A percentile compares a stretch with the other conserved stretches of the same genome.
These are phyloP conservation scores for Actinostola sp. DNA, from an alignment of 92 coral and sea anemone genomes.

Conservation along the genomic window DNA sequence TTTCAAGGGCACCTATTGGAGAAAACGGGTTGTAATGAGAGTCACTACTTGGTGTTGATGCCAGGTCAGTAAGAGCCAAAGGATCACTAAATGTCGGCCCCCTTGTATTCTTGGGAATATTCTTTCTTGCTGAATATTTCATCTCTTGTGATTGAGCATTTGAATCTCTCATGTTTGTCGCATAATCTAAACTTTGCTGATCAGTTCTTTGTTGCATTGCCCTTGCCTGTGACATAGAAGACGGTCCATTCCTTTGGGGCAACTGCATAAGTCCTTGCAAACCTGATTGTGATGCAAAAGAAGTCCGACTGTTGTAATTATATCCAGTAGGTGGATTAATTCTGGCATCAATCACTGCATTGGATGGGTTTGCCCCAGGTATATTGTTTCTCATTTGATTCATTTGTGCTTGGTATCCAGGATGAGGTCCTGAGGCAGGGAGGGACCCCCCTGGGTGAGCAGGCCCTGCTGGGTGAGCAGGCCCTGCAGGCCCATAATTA, in stretches of 20 bases:
- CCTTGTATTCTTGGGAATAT: slow-evolving; percentile 26
- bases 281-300: slow-evolving; percentile 33
- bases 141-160: slow-evolving; percentile 34
- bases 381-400: slow-evolving; percentile 37
- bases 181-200: slow-evolving; percentile 27
- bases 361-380: slow-evolving; percentile 25
- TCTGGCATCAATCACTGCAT: slow-evolving; percentile 32
- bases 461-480: background rate
- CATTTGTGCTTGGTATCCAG: slow-evolving; percentile 24
- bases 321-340: slow-evolving; percentile 24
- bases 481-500: slow-evolving; percentile 28
- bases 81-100: slow-evolving; percentile 36
- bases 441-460: background rate
- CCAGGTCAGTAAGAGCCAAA: slow-evolving; percentile 16
- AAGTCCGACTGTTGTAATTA: slow-evolving; percentile 22
- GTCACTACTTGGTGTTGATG: slow-evolving; percentile 38
- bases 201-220: slow-evolving; percentile 21
- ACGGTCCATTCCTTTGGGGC: slow-evolving; percentile 29
- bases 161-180: slow-evolving; percentile 15
- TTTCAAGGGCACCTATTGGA: slow-evolving; percentile 71
- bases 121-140: slow-evolving; percentile 32
- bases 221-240: slow-evolving; percentile 24
- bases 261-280: slow-evolving; percentile 35
- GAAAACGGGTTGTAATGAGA: slow-evolving; percentile 67
- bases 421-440: background rate